Evolutionary conservation across 2,113 vertebrate genomes (phyloP).

Genomic region (Menidia beryllina): DNA sequence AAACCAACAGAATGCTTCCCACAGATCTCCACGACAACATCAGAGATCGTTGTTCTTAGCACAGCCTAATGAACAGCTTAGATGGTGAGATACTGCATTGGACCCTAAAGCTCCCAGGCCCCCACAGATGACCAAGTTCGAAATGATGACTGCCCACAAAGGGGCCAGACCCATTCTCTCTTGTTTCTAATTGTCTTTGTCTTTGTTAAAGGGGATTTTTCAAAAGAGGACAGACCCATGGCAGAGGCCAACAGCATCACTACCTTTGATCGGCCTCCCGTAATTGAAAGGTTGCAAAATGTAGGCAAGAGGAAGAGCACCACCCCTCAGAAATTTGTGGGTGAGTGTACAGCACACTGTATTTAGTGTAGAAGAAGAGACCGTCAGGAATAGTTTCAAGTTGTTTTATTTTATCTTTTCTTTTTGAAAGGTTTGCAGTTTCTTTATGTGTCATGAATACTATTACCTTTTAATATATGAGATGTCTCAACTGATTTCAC

Average conservation of each 20-base stretch:
- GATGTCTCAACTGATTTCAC: background rate
- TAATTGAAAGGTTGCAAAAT: slow-evolving; percentile 95
- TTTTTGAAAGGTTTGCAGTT: background rate
- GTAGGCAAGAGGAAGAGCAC: slow-evolving; percentile 99
- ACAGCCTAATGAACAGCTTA: too few relatives aligned
- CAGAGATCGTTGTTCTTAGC: too few relatives aligned
- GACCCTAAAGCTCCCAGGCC: too few relatives aligned
- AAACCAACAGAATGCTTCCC: too few relatives aligned
- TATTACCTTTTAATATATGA: background rate
- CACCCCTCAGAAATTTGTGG: slow-evolving; percentile 99
- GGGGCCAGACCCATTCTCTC: background rate
- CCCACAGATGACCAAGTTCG: too few relatives aligned
- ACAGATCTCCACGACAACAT: too few relatives aligned
- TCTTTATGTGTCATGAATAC: too few relatives aligned
- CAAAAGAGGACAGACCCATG: slow-evolving; percentile 90
- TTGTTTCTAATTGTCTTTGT: background rate
- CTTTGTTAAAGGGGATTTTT: slow-evolving; percentile 86
- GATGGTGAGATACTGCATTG: too few relatives aligned
- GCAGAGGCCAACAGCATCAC: slow-evolving; percentile 89
- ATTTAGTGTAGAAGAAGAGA: background rate
- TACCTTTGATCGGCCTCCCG: slow-evolving; percentile 94
- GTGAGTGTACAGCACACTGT: slow-evolving; percentile 80
- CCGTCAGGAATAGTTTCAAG: background rate
- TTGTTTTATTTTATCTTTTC: background rate
- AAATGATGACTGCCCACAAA: background rate